A percentile compares a stretch with the other conserved stretches of the same genome.
phyloP scores from a whole-genome alignment of 2,113 vertebrate species.

The Hippopotamus amphibius region DNA sequence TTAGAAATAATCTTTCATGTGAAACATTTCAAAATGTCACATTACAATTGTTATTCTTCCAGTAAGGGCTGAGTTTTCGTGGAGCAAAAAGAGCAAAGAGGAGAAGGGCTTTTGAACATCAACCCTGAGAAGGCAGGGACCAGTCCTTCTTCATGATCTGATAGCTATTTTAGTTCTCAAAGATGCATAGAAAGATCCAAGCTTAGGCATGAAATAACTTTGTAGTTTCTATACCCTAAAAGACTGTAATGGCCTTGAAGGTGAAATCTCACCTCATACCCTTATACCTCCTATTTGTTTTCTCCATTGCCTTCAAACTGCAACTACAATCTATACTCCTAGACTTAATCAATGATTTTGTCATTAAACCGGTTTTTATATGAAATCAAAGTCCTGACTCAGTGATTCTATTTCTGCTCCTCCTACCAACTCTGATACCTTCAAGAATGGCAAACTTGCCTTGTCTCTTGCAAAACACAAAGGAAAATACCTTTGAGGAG shows the following conservation, averaged over 20 bases:
- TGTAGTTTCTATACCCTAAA: not conserved
- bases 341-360: not conserved
- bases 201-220: not conserved
- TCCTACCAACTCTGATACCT: not conserved
- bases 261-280: not conserved
- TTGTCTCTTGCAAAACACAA: constrained; percentile 49
- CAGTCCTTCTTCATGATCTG: constrained; percentile 16
- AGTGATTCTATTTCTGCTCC: not conserved
- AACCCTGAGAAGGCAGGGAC: constrained; percentile 43
- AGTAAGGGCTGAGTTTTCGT: constrained; percentile 55
- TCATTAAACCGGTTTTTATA: not conserved
- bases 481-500: not conserved
- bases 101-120: constrained; percentile 60
- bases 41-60: constrained; percentile 67
- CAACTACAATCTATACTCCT: not conserved
- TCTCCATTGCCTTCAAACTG: not conserved
- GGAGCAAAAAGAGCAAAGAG: constrained; percentile 58
- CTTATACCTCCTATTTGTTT: not conserved
- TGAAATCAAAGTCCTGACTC: constrained; percentile 21
- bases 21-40: constrained; percentile 78
- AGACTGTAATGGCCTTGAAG: not conserved
- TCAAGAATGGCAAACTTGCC: not conserved
- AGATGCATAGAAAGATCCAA: constrained; percentile 19
- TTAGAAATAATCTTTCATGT: constrained; percentile 74
- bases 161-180: constrained; percentile 48